A percentile compares a stretch with the other conserved stretches of the same genome.
These are phyloP conservation scores for Chelonus formosanus DNA, from an alignment of 2,888 invertebrate species.

Conservation along the genomic window DNA sequence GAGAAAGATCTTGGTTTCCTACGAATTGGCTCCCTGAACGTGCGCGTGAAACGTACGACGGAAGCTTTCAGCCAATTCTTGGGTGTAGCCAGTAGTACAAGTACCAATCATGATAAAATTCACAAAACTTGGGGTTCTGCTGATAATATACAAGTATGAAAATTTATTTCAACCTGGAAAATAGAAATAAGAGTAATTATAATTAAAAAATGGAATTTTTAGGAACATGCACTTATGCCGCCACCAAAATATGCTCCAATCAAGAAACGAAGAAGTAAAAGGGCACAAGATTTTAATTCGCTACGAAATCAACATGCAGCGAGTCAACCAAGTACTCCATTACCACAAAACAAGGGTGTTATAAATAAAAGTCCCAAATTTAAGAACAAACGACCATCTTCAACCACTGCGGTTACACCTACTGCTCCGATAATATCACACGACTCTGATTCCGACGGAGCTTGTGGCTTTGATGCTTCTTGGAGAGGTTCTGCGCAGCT, in stretches of 20 bases:
- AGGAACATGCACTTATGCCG: slow-evolving; percentile 73
- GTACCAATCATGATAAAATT: slow-evolving; percentile 72
- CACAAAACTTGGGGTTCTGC: slow-evolving; percentile 92
- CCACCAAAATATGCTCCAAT: slow-evolving; percentile 77
- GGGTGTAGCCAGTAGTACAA: slow-evolving; percentile 72
- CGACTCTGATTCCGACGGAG: slow-evolving; percentile 88
- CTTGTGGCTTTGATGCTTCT: slow-evolving; percentile 84
- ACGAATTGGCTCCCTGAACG: slow-evolving; percentile 90
- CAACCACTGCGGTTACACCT: slow-evolving; percentile 63
- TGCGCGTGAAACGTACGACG: slow-evolving; percentile 90
- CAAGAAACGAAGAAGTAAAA: slow-evolving; percentile 75
- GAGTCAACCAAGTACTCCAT: slow-evolving; percentile 58
- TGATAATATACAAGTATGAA: slow-evolving; percentile 78
- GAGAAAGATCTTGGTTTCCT: slow-evolving; percentile 91
- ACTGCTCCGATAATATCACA: slow-evolving; percentile 62
- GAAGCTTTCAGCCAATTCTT: slow-evolving; percentile 92
- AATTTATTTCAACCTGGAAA: slow-evolving; percentile 1
- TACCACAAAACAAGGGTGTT: slow-evolving; percentile 45
- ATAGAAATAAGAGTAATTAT: slow-evolving; percentile 11
- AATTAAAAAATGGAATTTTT: slow-evolving; percentile 11
- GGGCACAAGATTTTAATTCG: slow-evolving; percentile 67
- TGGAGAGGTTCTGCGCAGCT: slow-evolving; percentile 69
- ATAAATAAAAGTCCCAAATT: slow-evolving; percentile 43
- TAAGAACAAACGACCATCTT: slow-evolving; percentile 53
- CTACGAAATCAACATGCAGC: slow-evolving; percentile 41